Evolutionary conservation across 2,888 invertebrate species (phyloP), one percentile per base, ranked within the genome.

Genomic region (Hydriomena furcata): DNA sequence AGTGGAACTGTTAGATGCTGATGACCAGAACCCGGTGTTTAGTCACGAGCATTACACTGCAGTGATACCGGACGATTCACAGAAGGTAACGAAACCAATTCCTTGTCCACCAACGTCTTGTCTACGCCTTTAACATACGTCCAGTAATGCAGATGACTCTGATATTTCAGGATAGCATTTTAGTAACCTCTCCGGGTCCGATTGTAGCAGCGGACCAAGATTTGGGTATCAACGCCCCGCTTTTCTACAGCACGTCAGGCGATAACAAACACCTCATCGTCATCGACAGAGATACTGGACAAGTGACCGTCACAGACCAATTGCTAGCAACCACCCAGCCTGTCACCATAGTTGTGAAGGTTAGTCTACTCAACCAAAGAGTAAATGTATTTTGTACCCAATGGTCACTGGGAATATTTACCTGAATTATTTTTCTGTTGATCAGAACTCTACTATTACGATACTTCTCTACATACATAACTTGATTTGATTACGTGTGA

Each of bases 11-110:
- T 93, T 96, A 12, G 97, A 97, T 77, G 97, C 97, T 0, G 97
- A 97, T 70, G 97, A 97, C 80, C 97, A 97, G 84, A 97, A 97
- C 88, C 97, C 97, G 0, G 92, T 92, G 66, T 97, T 97, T 75
- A 73, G 92, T 5, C 92, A 94, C 55, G 95, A 96, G 34, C 93
- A 95, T 55, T 96, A 96, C 73, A 92, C 92, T 30, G 93, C 95
- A 0, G 83, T 92, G 5, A 68, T 97, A 44, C 94, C 95, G 0
- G 91, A 92, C 5, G 91, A 92, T 40, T 91, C 92, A 0, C 82
- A 83, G 55, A 85, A 86, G 71, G 93, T 92, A 55, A 63, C 6
- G n/a, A 30, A 2, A 3, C 8, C 35, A 8, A n/a, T 20, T 11
- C 35, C 8, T 21, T 20, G 21, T 8, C 10, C 5, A 17, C 4